A percentile compares a stretch with the other conserved stretches of the same genome.
These are phyloP conservation scores for Trichomycterus rosablanca DNA, from an alignment of 2,113 vertebrate genomes.

Conservation along the genomic window DNA sequence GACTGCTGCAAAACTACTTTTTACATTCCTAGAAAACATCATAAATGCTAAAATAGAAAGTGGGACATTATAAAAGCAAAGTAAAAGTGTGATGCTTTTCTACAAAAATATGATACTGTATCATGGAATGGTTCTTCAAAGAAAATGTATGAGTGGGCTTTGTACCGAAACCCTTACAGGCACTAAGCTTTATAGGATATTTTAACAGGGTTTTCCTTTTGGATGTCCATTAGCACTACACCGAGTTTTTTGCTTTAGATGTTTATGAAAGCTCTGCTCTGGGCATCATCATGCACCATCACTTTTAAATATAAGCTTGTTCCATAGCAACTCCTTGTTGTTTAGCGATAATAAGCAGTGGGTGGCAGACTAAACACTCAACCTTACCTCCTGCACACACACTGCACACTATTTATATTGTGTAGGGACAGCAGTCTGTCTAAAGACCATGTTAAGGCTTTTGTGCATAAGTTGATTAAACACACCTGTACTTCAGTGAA, in stretches of 20 bases:
- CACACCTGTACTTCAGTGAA: no score
- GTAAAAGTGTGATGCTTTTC: not conserved
- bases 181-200: not conserved
- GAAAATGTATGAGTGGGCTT: not conserved
- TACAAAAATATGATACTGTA: not conserved
- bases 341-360: constrained; percentile 37
- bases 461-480: no score
- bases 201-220: not conserved
- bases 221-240: not conserved
- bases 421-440: no score
- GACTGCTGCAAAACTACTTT: not conserved
- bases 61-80: not conserved
- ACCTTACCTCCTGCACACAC: not conserved
- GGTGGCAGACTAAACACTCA: constrained; percentile 14
- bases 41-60: not conserved
- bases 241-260: constrained; percentile 4
- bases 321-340: constrained; percentile 37
- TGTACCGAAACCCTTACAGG: not conserved
- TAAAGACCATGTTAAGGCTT: no score
- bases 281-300: not conserved
- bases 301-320: constrained; percentile 17
- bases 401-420: no score
- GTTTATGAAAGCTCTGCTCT: constrained; percentile 18
- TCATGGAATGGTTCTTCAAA: not conserved
- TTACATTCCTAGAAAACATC: not conserved